phyloP scores from a whole-genome alignment of 1,140 invertebrate species.

The Musca vetustissima region DNA sequence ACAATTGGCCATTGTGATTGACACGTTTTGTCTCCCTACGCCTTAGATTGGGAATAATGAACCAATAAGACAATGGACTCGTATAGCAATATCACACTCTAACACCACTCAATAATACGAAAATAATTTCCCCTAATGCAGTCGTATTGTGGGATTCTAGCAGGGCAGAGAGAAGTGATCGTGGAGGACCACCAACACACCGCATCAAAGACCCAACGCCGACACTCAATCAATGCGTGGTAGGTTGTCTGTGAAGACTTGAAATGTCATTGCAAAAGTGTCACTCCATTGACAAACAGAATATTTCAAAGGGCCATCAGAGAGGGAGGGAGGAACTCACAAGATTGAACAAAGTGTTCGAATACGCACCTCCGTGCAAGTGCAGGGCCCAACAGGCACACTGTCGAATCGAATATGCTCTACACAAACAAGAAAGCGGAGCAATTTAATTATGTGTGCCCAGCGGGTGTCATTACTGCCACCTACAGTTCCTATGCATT shows the following conservation, averaged over 20 bases:
- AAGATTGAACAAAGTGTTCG: not conserved
- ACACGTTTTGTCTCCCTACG: conserved; percentile 29
- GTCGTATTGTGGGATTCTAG: too few species aligned
- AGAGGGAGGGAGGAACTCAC: not conserved
- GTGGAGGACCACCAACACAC: conserved; percentile 1
- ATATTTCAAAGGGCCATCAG: not conserved
- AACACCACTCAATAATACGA: conserved; percentile 46
- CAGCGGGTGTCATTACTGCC: conserved; percentile 54
- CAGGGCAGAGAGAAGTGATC: not conserved
- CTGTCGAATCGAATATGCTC: not conserved
- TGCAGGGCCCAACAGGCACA: not conserved
- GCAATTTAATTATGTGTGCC: conserved; percentile 51
- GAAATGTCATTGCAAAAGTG: conserved; percentile 12
- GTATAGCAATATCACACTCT: not conserved
- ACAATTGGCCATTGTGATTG: conserved; percentile 38
- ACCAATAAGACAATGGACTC: not conserved
- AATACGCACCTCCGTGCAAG: not conserved
- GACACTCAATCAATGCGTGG: not conserved
- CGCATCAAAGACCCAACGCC: conserved; percentile 3
- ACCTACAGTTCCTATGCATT: conserved; percentile 47
- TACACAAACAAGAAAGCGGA: conserved; percentile 1
- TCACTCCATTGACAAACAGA: conserved; percentile 20
- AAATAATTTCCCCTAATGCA: conserved; percentile 41
- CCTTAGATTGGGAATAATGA: not conserved
- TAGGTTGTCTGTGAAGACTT: conserved; percentile 6